Percentiles rank a stretch among this genome's conserved stretches.
These are phyloP conservation scores for Antennarius striatus DNA, from an alignment of 2,113 vertebrate species.

Conservation along the genomic window DNA sequence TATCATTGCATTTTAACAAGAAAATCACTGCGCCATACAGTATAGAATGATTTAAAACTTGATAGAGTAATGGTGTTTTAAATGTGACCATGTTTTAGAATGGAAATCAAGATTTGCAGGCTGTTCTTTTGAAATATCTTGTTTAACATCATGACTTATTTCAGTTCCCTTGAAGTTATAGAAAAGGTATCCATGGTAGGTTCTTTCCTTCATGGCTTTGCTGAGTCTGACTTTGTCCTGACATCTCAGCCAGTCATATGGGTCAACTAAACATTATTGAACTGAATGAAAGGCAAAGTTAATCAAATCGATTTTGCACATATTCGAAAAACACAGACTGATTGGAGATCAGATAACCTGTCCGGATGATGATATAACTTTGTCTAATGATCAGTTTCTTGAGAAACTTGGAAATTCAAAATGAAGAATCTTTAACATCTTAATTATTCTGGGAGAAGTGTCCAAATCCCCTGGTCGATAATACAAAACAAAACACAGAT, in stretches of 20 bases:
- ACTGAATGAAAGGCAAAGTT: background rate
- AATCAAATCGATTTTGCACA: constrained; percentile 3
- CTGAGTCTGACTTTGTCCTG: background rate
- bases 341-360: background rate
- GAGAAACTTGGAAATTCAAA: constrained; percentile 18
- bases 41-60: too few species aligned
- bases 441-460: constrained; percentile 11
- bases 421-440: background rate
- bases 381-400: constrained; percentile 1
- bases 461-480: constrained; percentile 3
- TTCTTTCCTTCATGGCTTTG: constrained; percentile 24
- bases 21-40: too few species aligned
- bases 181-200: background rate
- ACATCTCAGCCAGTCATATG: constrained; percentile 11
- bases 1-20: too few species aligned
- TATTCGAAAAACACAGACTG: background rate
- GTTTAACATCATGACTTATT: too few species aligned
- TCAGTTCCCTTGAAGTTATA: background rate
- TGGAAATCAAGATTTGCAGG: too few species aligned
- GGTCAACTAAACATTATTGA: constrained; percentile 25
- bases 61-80: too few species aligned
- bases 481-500: constrained; percentile 10
- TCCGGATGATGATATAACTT: background rate
- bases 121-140: too few species aligned
- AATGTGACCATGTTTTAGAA: too few species aligned